phyloP scores from a whole-genome alignment of 2,888 invertebrate species.

The Baccha elongata region DNA sequence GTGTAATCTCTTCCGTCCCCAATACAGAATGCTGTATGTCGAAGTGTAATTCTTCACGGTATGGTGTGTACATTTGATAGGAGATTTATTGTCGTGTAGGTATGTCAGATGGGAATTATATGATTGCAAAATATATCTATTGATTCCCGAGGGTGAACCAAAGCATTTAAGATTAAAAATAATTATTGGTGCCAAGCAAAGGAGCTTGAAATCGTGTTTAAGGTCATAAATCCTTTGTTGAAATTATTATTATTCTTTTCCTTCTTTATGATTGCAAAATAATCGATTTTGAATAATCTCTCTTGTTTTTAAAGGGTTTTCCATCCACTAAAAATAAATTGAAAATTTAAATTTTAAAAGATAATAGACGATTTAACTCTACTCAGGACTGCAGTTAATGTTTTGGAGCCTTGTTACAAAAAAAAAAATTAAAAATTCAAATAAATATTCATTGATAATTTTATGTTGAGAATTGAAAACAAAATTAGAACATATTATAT shows the following conservation, averaged over 20 bases:
- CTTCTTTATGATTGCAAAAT: background rate
- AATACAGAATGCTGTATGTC: conserved; percentile 40
- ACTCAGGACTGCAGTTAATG: too few species aligned
- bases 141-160: conserved; percentile 13
- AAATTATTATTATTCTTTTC: too few species aligned
- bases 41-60: conserved; percentile 59
- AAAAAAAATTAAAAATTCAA: too few species aligned
- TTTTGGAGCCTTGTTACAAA: too few species aligned
- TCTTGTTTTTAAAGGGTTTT: too few species aligned
- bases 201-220: conserved; percentile 3
- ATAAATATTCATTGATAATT: too few species aligned
- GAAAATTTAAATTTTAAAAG: too few species aligned
- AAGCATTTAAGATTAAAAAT: conserved; percentile 4
- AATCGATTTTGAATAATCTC: conserved; percentile 28
- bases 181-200: conserved; percentile 10
- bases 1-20: conserved; percentile 49
- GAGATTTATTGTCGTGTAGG: conserved; percentile 47
- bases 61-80: conserved; percentile 50
- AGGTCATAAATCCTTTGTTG: too few species aligned
- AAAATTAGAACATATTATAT: too few species aligned
- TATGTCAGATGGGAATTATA: conserved; percentile 16
- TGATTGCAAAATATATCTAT: conserved; percentile 33
- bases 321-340: too few species aligned
- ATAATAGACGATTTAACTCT: too few species aligned
- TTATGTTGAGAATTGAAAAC: too few species aligned